Evolutionary conservation across 2,113 vertebrate genomes (phyloP).

Genomic region (Siphamia tubifer): DNA sequence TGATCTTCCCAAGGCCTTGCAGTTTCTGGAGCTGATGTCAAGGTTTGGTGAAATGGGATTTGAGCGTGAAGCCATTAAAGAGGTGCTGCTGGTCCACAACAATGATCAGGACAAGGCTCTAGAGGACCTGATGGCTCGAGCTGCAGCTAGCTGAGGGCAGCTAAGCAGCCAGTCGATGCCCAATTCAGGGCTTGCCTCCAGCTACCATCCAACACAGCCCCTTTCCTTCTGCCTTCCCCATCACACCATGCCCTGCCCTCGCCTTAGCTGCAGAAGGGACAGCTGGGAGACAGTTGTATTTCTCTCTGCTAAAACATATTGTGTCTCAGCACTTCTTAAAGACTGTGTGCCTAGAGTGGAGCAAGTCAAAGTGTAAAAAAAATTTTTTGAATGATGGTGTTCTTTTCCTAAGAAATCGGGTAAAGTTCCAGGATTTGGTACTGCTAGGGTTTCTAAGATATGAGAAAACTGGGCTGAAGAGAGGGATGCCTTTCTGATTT

Average conservation of each 20-base stretch:
- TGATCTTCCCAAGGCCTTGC: conserved; percentile 83
- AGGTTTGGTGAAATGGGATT: conserved; percentile 99
- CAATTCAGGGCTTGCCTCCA: conserved; percentile 32
- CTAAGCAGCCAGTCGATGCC: conserved; percentile 14
- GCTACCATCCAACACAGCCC: conserved; percentile 40
- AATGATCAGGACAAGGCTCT: conserved; percentile 94
- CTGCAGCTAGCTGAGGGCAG: conserved; percentile 89
- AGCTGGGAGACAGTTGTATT: conserved; percentile 41
- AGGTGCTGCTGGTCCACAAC: conserved; percentile 93
- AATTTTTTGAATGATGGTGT: conserved; percentile 18
- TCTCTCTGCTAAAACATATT: conserved; percentile 58
- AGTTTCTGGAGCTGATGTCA: conserved; percentile 96
- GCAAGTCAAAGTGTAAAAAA: conserved; percentile 23
- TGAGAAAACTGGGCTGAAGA: neutral
- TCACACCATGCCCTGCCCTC: conserved; percentile 52
- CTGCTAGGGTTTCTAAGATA: conserved; percentile 21
- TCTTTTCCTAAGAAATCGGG: conserved; percentile 7
- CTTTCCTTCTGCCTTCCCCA: conserved; percentile 39
- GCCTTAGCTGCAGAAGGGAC: conserved; percentile 48
- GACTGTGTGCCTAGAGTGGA: conserved; percentile 59
- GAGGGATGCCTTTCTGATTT: conserved; percentile 27
- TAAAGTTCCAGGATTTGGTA: conserved; percentile 23
- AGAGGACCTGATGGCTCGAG: conserved; percentile 95
- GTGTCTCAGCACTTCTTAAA: conserved; percentile 63
- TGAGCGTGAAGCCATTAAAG: conserved; percentile 93